Conservation (phyloP, 2,888 invertebrate species). For the Gnatocerus cornutus region DNA sequence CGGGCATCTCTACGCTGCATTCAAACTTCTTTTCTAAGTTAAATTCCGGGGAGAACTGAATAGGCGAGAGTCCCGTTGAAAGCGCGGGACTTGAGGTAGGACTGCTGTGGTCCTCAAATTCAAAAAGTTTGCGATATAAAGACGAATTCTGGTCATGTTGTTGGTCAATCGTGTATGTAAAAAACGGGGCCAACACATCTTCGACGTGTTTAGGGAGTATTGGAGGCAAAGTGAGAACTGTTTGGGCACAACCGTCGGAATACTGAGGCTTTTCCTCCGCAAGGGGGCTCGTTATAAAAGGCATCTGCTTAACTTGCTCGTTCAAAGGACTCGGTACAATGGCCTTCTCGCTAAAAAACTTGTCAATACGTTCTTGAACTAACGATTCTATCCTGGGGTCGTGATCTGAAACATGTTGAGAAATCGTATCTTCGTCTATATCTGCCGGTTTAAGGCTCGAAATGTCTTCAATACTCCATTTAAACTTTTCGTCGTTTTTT, state of each 20-base stretch:
- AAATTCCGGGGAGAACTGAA: slow-evolving; percentile 60
- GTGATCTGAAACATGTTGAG: slow-evolving; percentile 77
- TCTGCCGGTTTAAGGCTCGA: slow-evolving; percentile 80
- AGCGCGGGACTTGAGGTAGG: slow-evolving; percentile 58
- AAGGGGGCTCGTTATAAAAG: slow-evolving; percentile 4
- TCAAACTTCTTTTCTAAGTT: slow-evolving; percentile 45
- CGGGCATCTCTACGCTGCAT: slow-evolving; percentile 52
- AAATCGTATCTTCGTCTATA: slow-evolving; percentile 78
- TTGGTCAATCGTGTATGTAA: slow-evolving; percentile 73
- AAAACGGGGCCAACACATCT: slow-evolving; percentile 77
- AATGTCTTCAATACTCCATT: slow-evolving; percentile 83
- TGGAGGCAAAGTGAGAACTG: slow-evolving; percentile 78
- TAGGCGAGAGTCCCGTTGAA: slow-evolving; percentile 61
- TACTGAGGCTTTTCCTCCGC: neutral
- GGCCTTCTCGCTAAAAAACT: slow-evolving; percentile 68
- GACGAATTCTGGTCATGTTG: slow-evolving; percentile 58
- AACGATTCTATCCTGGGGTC: slow-evolving; percentile 78
- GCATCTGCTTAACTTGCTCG: slow-evolving; percentile 40
- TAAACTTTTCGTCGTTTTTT: slow-evolving; percentile 72
- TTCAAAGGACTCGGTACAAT: slow-evolving; percentile 69
- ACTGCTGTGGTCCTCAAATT: slow-evolving; percentile 56
- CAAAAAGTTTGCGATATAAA: slow-evolving; percentile 66
- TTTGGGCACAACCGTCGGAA: slow-evolving; percentile 77
- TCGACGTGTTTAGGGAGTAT: slow-evolving; percentile 77
- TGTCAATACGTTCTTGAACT: slow-evolving; percentile 80